Evolutionary conservation across 2,113 vertebrate genomes (phyloP), one percentile per base, ranked within the genome.

Genomic region (Amphilophus citrinellus): DNA sequence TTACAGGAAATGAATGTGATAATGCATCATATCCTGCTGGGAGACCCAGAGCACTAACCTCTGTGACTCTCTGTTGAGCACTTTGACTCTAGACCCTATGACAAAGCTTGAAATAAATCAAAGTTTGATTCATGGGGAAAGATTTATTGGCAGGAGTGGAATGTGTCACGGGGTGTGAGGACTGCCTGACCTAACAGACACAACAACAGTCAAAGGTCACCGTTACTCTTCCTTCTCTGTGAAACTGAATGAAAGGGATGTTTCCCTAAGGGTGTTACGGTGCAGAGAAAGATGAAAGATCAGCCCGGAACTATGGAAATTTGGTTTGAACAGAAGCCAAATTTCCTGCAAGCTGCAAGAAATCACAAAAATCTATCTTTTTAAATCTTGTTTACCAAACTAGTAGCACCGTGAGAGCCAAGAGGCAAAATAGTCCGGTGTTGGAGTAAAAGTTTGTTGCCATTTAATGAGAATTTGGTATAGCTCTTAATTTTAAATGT

Each of bases 21-120:
- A 91, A 88, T 85, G 82, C 68, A 82, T 89, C 76, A 85, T 79
- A 68, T 89, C 84, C 84, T 90, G 84, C 92, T 93, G 91, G 65
- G 90, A 71, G 78, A 92, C 78, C 77, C 63, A 37, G 73, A 35
- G 39, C 60, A 10, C 76, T 77, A 87, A 92, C 84, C 91, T 84
- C 84, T 37, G 66, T 83, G 81, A 88, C 82, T 86, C 58, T 59
- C 59, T 66, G 79, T 79, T 77, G 84, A 84, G 59, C 30, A 66
- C 86, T 91, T 88, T 87, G 80, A 92, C 88, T 89, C 76, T 37
- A 86, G 79, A 92, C 85, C 75, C 77, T 35, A 63, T 60, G 80
- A 90, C 87, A 94, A 94, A 88, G 66, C 76, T 65, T 37, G 27
- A 22, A 82, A 92, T 91, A 92, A 95, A 93, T 93, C 91, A 88